Evolutionary conservation across 1,140 invertebrate genomes (phyloP), one percentile per base, ranked within the genome.

Genomic region (Mamestra configurata): DNA sequence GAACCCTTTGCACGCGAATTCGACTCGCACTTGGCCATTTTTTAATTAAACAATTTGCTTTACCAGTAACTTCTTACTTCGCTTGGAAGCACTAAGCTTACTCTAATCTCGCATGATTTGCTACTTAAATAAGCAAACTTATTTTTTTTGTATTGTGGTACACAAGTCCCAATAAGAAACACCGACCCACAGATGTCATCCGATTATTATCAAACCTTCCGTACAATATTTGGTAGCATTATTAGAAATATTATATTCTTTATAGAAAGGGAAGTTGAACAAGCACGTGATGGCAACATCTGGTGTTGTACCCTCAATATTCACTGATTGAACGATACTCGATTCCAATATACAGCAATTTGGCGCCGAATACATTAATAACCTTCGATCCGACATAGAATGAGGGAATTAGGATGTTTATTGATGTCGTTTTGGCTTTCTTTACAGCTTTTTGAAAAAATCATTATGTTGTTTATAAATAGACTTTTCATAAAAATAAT

Each of bases 301-400:
- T 77, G 75, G 61, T 68, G 27, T 59, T 53, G 22, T 53, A 53
- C 35, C 75, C 75, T 37, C 43, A 35, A 31, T 68, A 66, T 68
- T 40, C 43, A 53, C 59, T 77, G 75, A 77, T 77, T 77, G 75
- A 68, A 77, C 57, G 73, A 76, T 76, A 76, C 61, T 77, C 31
- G 13, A n/a, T 13, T 18, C 66, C 40, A 46, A 70, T 64, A 75
- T 57, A 73, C 43, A 68, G 43, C 46, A 35, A 77, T 53, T 77
- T 77, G 6, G 31, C 49, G n/a, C 75, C 49, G 61, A 77, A 77
- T 77, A 77, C 61, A 77, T 77, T 77, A 77, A 51, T 53, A 43
- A 27, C 20, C n/a, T 77, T 68, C 46, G 49, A 51, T 53, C 53
- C 40, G 46, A 66, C 10, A 61, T 8, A n/a, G 13, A 31, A 40